Evolutionary conservation across 2,113 vertebrate species (phyloP).

Genomic region (Pitta sordida): DNA sequence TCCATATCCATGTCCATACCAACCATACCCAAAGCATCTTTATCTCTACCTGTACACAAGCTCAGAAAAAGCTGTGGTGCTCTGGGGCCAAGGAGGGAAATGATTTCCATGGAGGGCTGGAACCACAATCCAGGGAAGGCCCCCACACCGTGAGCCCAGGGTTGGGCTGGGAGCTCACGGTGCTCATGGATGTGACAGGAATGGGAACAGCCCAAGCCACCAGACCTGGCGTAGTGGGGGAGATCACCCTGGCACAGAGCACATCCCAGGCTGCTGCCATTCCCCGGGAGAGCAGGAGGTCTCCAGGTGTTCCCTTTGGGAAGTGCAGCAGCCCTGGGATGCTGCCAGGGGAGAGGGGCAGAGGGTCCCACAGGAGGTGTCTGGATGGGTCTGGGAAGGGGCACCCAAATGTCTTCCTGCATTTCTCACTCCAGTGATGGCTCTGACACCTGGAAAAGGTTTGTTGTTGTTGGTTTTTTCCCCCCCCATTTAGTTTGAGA

Average conservation of each 20-base stretch:
- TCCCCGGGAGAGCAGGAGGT: too few relatives aligned
- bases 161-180: too few relatives aligned
- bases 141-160: too few relatives aligned
- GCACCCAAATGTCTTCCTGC: not conserved
- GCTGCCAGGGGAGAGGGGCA: rapidly evolving
- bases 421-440: not conserved
- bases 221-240: not conserved
- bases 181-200: not conserved
- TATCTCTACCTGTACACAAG: rapidly evolving
- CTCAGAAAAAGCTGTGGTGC: not conserved
- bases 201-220: not conserved
- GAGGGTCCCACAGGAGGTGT: not conserved
- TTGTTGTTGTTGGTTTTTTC: not conserved
- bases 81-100: not conserved
- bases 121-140: not conserved
- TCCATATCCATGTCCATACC: not conserved
- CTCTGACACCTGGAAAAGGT: not conserved
- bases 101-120: not conserved
- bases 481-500: not conserved
- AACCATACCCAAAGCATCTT: not conserved
- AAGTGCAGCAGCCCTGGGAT: not conserved
- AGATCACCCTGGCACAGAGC: not conserved
- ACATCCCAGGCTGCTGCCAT: not conserved
- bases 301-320: not conserved
- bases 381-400: not conserved